Evolutionary conservation across 1,140 invertebrate genomes (phyloP), one percentile per base, ranked within the genome.

Genomic region (Sarcophaga peregrina): DNA sequence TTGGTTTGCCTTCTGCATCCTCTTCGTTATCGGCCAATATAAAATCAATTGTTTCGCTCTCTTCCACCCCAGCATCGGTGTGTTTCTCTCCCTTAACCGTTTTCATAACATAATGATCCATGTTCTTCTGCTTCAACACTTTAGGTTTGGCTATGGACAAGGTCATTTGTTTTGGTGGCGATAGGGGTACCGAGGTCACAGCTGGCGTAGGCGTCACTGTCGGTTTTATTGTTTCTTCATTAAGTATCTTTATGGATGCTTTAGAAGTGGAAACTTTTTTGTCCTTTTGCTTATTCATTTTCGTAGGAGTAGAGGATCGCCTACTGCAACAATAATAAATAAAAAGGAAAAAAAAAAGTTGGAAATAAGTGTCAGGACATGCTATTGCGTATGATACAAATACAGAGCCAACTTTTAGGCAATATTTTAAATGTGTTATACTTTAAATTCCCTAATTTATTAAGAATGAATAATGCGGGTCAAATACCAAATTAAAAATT

Each of bases 61-160:
- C 87, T 15, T 87, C 84, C 10, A 68, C 8, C 0, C 85, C 85
- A 0, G 48, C 74, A 5, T 78, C 82, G 5, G 50, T 76, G 25
- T 82, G 85, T 25, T 84, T 84, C 54, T 89, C 88, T 47, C 83
- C 88, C 58, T 89, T 88, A 8, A 83, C 84, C 17, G 87, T 86
- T 54, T 89, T 87, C 20, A 89, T 83, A 10, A 89, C 86, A 83
- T 89, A 89, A 76, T 89, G 88, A 45, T 89, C 88, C 86, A 86
- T 88, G 47, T 87, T 85, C 50, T 86, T 86, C 72, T 87, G 87
- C 46, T 74, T 85, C 8, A 85, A 80, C 9, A 82, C 81, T 13
- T 48, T 88, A 75, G 62, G n/a, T 81, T 86, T 76, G 13, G 45
- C 68, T 20, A 83, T 84, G 17, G 82, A 81, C 13, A 83, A 25